Evolutionary conservation across 2,797 vertebrate genomes (phyloP), one percentile per base, ranked within the genome.

Genomic region (Notolabrus celidotus): DNA sequence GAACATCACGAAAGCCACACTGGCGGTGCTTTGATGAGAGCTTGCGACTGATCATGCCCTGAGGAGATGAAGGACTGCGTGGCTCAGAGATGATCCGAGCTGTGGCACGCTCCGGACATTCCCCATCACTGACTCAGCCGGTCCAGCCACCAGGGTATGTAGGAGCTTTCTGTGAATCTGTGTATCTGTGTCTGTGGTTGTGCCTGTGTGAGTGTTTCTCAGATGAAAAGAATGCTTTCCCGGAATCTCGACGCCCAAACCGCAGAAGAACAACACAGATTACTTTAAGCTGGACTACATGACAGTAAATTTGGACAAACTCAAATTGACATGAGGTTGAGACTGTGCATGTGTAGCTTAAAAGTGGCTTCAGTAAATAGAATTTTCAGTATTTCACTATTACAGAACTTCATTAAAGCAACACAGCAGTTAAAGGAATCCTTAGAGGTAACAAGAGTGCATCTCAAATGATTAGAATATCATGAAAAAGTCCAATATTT

Each of bases 11-110:
- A 79, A 91, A 86, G 53, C 42, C 52, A 50, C 45, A 33, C 73
- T 33, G 60, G 68, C 47, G 22, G 59, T 6, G 38, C 79, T 89
- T 83, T 90, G 82, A 88, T 85, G 78, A 71, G 27, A 68, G 74
- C 67, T 64, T 47, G 38, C 1, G 66, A 67, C 58, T 78, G 74
- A 80, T 88, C 66, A 51, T 19, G 55, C 56, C 51, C 51, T 0
- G 34, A 81, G 53, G 67, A 83, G 74, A 82, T 17, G 31, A 77
- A 77, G 77, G 79, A 75, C 82, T 56, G 66, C 1, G 20, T 33
- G 55, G 52, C 69, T 74, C 19, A 38, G 68, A 59, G 67, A 73
- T 77, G 80, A 86, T 82, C 76, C 20, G 17, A 55, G 53, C 45
- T 59, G 57, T 72, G 79, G 49, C 51, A 67, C 23, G 53, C 68